Base-by-base conservation (phyloP, 2,888 invertebrate species). In the Cephus nigrinus region DNA sequence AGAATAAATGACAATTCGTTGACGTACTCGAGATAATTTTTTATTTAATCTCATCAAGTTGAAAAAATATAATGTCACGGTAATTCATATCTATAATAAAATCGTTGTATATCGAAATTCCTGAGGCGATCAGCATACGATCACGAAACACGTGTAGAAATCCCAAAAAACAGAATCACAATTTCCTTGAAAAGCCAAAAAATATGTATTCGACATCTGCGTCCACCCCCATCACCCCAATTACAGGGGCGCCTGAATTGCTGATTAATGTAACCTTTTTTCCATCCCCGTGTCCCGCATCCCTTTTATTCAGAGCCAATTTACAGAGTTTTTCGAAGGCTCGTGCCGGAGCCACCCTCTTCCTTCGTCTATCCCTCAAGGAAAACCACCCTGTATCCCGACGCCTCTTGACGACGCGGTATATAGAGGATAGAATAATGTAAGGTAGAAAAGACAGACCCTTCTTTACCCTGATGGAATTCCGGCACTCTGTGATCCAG, bases 301-400 rank as follows among this genome's bases (percentile, higher is more conserved):
- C 75, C 12, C 33, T 68, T 73, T 73, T 76, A 76, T 76, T 55
- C 76, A 15, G 4, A 73, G 76, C 76, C 76, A 76, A 76, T 76
- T 71, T 76, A 76, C 76, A 76, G 35, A 71, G 76, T 73, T 76
- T 76, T 76, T 40, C 76, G 34, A 11, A 40, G 72, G 73, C 68
- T 73, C 72, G 30, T 36, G 36, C 73, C 72, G 33, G 33, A 76
- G 68, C 68, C 55, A 69, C 71, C 75, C n/a, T 69, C 32, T 71
- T 69, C 69, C 75, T 40, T 75, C 69, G 35, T 69, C 69, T 34
- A 75, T 34, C 69, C 35, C 35, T 34, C 76, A 55, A 55, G 55
- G 55, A 55, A 55, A 55, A 55, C 55, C 55, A 55, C 55, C 55
- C 55, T 23, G 55, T 55, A 55, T 55, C 55, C 55, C 23, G 23